These are phyloP conservation scores for Macropodus opercularis DNA, from an alignment of 2,797 vertebrate genomes.

Conservation along the genomic window DNA sequence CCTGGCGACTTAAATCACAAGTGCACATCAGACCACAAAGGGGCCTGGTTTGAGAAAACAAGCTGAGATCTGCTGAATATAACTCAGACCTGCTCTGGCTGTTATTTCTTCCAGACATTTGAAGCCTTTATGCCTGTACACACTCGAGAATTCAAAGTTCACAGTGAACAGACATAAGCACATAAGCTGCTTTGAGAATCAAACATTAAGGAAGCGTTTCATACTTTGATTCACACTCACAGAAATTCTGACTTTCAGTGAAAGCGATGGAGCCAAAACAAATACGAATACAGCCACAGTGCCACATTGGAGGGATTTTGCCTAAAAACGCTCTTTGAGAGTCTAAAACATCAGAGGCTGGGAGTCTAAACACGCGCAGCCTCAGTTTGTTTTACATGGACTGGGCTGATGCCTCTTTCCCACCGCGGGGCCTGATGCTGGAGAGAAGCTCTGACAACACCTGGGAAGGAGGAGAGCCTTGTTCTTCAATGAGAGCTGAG, in stretches of 20 bases:
- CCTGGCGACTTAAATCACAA: constrained; percentile 40
- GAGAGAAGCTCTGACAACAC: constrained; percentile 40
- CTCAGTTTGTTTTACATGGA: constrained; percentile 4
- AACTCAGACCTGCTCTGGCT: constrained; percentile 23
- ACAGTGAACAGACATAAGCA: constrained; percentile 10
- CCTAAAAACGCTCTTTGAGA: not conserved
- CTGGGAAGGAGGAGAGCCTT: constrained; percentile 60
- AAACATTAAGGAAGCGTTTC: constrained; percentile 13
- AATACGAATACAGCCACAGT: not conserved
- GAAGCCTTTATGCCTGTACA: constrained; percentile 2
- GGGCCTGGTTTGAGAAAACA: not conserved
- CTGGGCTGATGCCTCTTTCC: constrained; percentile 6
- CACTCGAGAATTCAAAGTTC: constrained; percentile 5
- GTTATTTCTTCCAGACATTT: constrained; percentile 14
- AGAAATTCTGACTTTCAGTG: constrained; percentile 3
- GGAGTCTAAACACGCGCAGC: not conserved
- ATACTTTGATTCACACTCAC: constrained; percentile 7
- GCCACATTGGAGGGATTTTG: not conserved
- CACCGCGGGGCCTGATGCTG: constrained; percentile 3
- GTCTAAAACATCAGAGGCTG: not conserved
- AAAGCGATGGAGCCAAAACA: constrained; percentile 2
- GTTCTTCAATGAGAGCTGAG: constrained; percentile 56
- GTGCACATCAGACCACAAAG: constrained; percentile 22
- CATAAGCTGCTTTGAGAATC: constrained; percentile 11
- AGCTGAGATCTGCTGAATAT: constrained; percentile 20